Evolutionary conservation across 2,797 vertebrate genomes (phyloP), one percentile per base, ranked within the genome.

Genomic region (Thunnus albacares): DNA sequence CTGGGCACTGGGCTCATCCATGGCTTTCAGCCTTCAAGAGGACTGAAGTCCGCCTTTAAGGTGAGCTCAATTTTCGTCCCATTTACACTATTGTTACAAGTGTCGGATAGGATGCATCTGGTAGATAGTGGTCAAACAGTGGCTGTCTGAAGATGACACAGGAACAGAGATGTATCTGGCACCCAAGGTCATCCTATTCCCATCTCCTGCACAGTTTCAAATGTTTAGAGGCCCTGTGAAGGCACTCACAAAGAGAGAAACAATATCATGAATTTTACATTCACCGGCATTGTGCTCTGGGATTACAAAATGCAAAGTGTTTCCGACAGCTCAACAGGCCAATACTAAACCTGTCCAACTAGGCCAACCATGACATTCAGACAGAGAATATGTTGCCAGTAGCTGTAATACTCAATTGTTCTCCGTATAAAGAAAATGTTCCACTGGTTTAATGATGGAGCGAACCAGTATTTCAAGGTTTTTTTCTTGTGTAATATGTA

Each of bases 51-150:
- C 73, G 84, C 90, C 95, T 96, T 93, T 93, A 92, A 94, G 93
- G 95, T 96, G 96, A 95, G 87, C 92, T 93, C 95, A 96, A 96
- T 96, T 95, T 96, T 94, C 82, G 77, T 94, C 93, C 95, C 93
- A 96, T 96, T 96, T 96, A 91, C 91, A 92, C 90, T 86, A 93
- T 94, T 94, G 94, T 94, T 94, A 94, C 86, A 85, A 91, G 92
- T 93, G 91, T 94, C 90, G 93, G 93, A 95, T 94, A 89, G 90
- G 91, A 94, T 90, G 89, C 92, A 90, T 91, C 89, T 83, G 82
- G 78, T 58, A 86, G 91, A 89, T 92, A 90, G 93, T 91, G 92
- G 93, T 92, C 93, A 94, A 93, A 95, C 94, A 91, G 89, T 69
- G 79, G 82, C 91, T 94, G 93, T 95, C 92, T 93, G 90, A 83